Conservation (phyloP, 2,888 invertebrate genomes). For the Melinopterus prodromus region DNA sequence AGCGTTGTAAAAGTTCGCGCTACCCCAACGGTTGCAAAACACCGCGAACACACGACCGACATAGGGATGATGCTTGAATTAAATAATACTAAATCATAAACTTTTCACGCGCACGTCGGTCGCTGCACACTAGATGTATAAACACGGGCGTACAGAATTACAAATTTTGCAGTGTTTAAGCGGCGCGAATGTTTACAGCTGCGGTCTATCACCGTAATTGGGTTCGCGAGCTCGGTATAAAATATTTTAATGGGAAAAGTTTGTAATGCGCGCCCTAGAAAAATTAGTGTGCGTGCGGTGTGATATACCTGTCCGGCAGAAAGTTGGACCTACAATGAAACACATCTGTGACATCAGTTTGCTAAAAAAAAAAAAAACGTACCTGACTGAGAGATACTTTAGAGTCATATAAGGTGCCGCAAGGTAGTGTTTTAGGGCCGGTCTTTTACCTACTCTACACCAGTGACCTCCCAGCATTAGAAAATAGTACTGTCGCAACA, state of each 20-base stretch:
- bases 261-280: conserved; percentile 5
- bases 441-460: too few relatives aligned
- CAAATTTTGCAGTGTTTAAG: conserved; percentile 28
- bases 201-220: conserved; percentile 26
- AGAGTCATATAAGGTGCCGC: too few relatives aligned
- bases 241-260: conserved; percentile 30
- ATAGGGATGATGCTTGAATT: conserved; percentile 45
- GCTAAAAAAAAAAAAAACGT: too few relatives aligned
- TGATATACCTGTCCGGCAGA: too few relatives aligned
- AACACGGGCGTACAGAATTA: neutral
- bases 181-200: conserved; percentile 29
- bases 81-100: conserved; percentile 51
- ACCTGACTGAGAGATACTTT: too few relatives aligned
- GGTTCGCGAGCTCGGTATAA: neutral
- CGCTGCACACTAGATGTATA: neutral
- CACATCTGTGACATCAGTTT: too few relatives aligned
- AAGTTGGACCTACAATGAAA: too few relatives aligned
- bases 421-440: too few relatives aligned
- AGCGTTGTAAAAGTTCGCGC: conserved; percentile 35
- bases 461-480: too few relatives aligned
- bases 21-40: conserved; percentile 10
- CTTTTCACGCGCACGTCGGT: conserved; percentile 52
- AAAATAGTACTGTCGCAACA: too few relatives aligned
- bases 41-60: conserved; percentile 15
- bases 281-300: neutral